Conservation (phyloP, 2,797 vertebrate genomes). For the Myripristis jacobus region DNA sequence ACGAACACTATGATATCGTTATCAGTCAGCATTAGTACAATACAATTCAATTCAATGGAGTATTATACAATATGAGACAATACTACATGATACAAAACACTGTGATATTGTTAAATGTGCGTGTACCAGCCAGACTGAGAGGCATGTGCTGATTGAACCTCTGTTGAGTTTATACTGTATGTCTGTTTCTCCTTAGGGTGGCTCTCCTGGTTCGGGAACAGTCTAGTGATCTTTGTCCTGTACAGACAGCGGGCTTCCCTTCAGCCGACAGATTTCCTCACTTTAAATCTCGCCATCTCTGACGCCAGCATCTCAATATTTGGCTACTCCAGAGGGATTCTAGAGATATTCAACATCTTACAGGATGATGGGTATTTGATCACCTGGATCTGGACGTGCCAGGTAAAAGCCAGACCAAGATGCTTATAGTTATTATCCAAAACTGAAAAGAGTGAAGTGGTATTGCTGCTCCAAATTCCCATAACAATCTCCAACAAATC, state of each 20-base stretch:
- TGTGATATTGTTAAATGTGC: neutral
- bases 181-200: slow-evolving; percentile 81
- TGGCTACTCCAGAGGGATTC: slow-evolving; percentile 89
- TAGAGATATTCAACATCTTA: slow-evolving; percentile 91
- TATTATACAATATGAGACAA: neutral
- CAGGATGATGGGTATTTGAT: slow-evolving; percentile 89
- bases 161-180: slow-evolving; percentile 25
- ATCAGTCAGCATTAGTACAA: neutral
- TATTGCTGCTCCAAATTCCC: neutral
- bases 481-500: neutral
- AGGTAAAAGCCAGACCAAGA: slow-evolving; percentile 76
- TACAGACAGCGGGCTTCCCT: slow-evolving; percentile 87
- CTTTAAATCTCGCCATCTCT: slow-evolving; percentile 88
- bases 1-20: too few relatives aligned
- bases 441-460: neutral
- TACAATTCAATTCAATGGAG: neutral
- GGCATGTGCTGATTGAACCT: too few relatives aligned
- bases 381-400: slow-evolving; percentile 90
- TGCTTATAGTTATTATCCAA: too few relatives aligned
- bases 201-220: slow-evolving; percentile 93
- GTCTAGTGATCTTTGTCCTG: slow-evolving; percentile 89
- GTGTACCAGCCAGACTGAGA: neutral
- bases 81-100: neutral
- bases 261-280: slow-evolving; percentile 89
- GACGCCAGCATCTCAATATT: slow-evolving; percentile 90